A percentile compares a stretch with the other conserved stretches of the same genome.
These are phyloP conservation scores for Flexamia atlantica DNA, from an alignment of 2,888 invertebrate species.

Conservation along the genomic window DNA sequence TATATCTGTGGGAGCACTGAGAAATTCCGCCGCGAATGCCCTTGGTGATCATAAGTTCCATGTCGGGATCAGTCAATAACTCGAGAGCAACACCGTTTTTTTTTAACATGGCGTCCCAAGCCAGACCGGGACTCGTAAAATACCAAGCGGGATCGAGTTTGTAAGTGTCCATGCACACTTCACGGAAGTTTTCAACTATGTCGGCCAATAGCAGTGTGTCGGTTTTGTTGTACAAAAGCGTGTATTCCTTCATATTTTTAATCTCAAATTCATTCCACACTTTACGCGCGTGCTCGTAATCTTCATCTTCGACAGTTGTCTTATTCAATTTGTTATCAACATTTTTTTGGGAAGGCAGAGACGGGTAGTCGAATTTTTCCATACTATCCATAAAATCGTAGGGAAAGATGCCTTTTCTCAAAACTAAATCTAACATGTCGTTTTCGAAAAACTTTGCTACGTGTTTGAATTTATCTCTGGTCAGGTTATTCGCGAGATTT, in stretches of 20 bases:
- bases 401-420: conserved; percentile 62
- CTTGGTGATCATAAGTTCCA: conserved; percentile 61
- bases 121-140: conserved; percentile 56
- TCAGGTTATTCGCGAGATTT: no score
- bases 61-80: conserved; percentile 61
- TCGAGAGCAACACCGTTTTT: conserved; percentile 59
- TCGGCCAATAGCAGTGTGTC: conserved; percentile 62
- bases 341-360: conserved; percentile 67
- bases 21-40: conserved; percentile 63
- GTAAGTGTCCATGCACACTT: conserved; percentile 25
- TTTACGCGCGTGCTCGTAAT: conserved; percentile 72
- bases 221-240: conserved; percentile 55
- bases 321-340: conserved; percentile 70
- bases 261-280: conserved; percentile 72
- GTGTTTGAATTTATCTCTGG: no score
- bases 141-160: conserved; percentile 62
- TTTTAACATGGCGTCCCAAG: conserved; percentile 59
- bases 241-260: conserved; percentile 72
- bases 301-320: conserved; percentile 67
- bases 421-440: background rate
- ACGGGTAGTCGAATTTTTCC: conserved; percentile 56
- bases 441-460: no score
- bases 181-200: conserved; percentile 65
- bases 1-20: conserved; percentile 46
- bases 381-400: conserved; percentile 68